Percentiles rank a stretch among this genome's conserved stretches.
phyloP scores from a whole-genome alignment of 2,888 invertebrate species.

The Stegophylla sp. region DNA sequence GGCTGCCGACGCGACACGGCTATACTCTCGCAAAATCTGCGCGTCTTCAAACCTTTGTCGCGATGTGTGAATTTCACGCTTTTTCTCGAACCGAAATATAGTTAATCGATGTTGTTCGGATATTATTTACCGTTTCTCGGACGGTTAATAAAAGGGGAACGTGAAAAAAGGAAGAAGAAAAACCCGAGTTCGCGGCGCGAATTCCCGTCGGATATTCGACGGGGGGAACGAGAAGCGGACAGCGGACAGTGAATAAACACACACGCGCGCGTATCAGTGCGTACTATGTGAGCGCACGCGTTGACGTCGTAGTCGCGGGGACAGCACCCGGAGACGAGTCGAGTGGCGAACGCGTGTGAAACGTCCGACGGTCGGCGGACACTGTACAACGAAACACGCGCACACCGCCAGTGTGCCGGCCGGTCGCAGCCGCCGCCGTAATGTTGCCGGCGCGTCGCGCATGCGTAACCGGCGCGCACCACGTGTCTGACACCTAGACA shows the following conservation, averaged over 20 bases:
- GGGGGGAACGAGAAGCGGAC: neutral
- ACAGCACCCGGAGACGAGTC: constrained; percentile 25
- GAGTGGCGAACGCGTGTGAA: constrained; percentile 43
- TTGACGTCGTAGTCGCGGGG: neutral
- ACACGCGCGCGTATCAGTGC: neutral
- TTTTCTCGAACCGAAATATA: too few relatives aligned
- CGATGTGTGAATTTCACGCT: too few relatives aligned
- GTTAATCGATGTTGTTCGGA: too few relatives aligned
- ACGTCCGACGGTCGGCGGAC: constrained; percentile 55
- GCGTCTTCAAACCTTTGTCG: too few relatives aligned
- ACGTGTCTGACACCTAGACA: constrained; percentile 58
- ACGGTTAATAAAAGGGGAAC: too few relatives aligned
- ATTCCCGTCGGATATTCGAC: too few relatives aligned
- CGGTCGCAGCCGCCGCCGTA: constrained; percentile 45
- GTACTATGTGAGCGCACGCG: too few relatives aligned
- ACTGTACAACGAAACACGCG: constrained; percentile 48
- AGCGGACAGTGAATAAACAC: neutral
- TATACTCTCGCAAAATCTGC: too few relatives aligned
- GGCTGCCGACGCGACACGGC: too few relatives aligned
- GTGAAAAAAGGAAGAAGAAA: too few relatives aligned
- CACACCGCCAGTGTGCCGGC: constrained; percentile 52
- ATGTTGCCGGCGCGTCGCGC: constrained; percentile 49
- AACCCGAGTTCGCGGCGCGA: too few relatives aligned
- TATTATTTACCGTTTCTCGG: too few relatives aligned
- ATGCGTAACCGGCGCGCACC: constrained; percentile 58